phyloP scores from a whole-genome alignment of 2,888 invertebrate genomes.

The Drosophila maculinotata region DNA sequence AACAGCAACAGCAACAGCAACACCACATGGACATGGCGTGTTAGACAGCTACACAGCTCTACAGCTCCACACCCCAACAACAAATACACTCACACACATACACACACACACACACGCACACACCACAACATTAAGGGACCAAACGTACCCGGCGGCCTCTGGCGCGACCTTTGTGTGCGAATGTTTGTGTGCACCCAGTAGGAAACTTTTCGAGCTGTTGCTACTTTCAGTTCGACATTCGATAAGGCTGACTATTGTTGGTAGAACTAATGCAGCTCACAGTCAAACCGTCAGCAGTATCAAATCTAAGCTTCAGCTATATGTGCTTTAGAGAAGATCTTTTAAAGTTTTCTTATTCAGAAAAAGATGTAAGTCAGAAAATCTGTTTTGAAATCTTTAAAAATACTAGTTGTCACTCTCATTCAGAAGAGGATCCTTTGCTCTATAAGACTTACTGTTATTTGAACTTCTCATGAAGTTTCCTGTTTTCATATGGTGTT shows the following conservation, averaged over 20 bases:
- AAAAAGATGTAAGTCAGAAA: too few relatives aligned
- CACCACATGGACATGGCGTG: constrained; percentile 63
- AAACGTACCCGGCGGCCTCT: constrained; percentile 45
- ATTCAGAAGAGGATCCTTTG: too few relatives aligned
- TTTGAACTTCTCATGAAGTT: too few relatives aligned
- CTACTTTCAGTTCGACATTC: background rate
- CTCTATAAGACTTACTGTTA: too few relatives aligned
- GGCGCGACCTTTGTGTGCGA: constrained; percentile 53
- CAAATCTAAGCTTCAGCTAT: too few relatives aligned
- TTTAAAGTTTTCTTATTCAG: too few relatives aligned
- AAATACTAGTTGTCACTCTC: too few relatives aligned
- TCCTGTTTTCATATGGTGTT: too few relatives aligned
- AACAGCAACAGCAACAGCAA: constrained; percentile 42
- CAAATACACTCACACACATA: constrained; percentile 16
- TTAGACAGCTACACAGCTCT: constrained; percentile 53
- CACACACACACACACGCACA: constrained; percentile 7
- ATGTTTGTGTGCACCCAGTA: constrained; percentile 31
- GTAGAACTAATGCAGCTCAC: background rate
- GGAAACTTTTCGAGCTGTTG: constrained; percentile 17
- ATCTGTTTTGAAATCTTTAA: too few relatives aligned
- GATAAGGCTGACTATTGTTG: background rate
- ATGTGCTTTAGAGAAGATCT: too few relatives aligned
- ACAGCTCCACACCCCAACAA: constrained; percentile 32
- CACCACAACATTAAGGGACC: constrained; percentile 45
- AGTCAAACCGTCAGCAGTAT: too few relatives aligned